Evolutionary conservation across 1,140 invertebrate species (phyloP), one percentile per base, ranked within the genome.

Genomic region (Formica exsecta): DNA sequence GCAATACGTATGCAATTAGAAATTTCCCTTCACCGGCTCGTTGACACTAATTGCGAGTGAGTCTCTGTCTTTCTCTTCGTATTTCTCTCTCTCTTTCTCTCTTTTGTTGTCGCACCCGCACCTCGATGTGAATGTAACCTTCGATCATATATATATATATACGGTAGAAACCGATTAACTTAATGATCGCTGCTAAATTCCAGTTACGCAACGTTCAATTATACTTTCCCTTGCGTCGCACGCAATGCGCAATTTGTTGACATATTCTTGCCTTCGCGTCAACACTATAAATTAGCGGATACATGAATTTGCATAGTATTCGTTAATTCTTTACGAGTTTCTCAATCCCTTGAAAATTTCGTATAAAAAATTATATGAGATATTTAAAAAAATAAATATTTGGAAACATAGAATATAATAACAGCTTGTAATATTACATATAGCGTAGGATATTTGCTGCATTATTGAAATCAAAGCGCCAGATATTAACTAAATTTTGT

Each of bases 21-120:
- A 90, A 90, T 90, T 90, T 90, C 89, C 89, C 89, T 90, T 90
- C 89, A 87, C 89, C 59, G 64, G 16, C 88, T 90, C 86, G 86
- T 90, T 90, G 89, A 90, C 89, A 90, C 89, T 90, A 90, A 90
- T 90, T 88, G 80, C 73, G 29, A 22, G 54, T 22, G 76, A n/a
- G 22, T 68, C 73, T 75, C 79, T 19, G 57, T 75, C 51, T 57
- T 62, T 74, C 16, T 44, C 64, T 68, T 13, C 9, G 29, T 41
- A 9, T 25, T 44, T 44, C 9, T n/a, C 13, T 54, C 44, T 65
- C 19, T 54, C 59, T 54, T 7, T 77, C 9, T 75, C 38, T 57
- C 7, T 59, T 13, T 16, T 51, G 36, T 22, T 80, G 13, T 66
- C 62, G 22, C 83, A 65, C 76, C 84, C 89, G 89, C 77, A 68